Evolutionary conservation across 2,888 invertebrate genomes (phyloP).

Genomic region (Boloria selene): DNA sequence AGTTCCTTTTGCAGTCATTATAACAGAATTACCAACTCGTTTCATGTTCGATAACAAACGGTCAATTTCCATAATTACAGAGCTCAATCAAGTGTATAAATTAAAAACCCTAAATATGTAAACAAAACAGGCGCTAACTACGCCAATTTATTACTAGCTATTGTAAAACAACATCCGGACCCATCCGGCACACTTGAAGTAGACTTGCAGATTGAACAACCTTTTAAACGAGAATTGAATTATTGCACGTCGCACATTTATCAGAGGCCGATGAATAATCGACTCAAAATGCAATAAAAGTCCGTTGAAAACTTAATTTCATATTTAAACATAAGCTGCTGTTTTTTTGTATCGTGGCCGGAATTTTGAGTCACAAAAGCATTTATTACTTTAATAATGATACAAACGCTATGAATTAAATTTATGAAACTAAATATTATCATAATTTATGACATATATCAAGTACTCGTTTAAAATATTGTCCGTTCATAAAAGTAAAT

Average conservation of each 20-base stretch:
- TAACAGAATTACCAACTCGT: conserved; percentile 13
- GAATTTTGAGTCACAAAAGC: conserved; percentile 25
- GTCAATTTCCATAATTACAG: conserved; percentile 18
- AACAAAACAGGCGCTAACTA: conserved; percentile 12
- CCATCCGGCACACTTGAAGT: conserved; percentile 18
- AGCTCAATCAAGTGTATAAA: not conserved
- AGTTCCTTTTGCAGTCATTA: not conserved
- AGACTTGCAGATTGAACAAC: conserved; percentile 59
- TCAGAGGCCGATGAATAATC: conserved; percentile 75
- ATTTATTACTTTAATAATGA: conserved; percentile 26
- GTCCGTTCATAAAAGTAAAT: conserved; percentile 5
- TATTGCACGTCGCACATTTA: conserved; percentile 77
- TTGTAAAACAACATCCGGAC: conserved; percentile 17
- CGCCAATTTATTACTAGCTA: conserved; percentile 21
- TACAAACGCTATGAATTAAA: conserved; percentile 16
- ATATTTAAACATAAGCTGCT: conserved; percentile 69
- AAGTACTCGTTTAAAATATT: conserved; percentile 23
- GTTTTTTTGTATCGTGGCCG: conserved; percentile 19
- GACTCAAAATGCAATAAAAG: conserved; percentile 70
- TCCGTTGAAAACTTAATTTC: conserved; percentile 77
- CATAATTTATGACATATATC: conserved; percentile 4
- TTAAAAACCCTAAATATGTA: conserved; percentile 14
- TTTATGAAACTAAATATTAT: conserved; percentile 18
- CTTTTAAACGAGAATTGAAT: conserved; percentile 75
- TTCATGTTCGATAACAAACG: conserved; percentile 11